Percentiles rank a stretch among this genome's conserved stretches.
These are phyloP conservation scores for Dromaius novaehollandiae DNA, from an alignment of 2,113 vertebrate species.

Conservation along the genomic window DNA sequence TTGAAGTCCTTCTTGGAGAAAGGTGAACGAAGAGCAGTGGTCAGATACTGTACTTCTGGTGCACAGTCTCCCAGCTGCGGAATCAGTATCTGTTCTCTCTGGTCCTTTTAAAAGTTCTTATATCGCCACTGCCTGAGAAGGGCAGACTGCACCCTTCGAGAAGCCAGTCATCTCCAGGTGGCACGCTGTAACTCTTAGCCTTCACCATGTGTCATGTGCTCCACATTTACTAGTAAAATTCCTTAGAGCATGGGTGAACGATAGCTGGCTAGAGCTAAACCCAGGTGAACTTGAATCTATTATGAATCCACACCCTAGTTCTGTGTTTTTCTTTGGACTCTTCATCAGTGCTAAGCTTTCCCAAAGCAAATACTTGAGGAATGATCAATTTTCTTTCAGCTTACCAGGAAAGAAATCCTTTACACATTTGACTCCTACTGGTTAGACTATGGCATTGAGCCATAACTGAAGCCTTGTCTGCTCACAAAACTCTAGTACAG, in stretches of 20 bases:
- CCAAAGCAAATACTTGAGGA: neutral
- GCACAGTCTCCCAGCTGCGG: neutral
- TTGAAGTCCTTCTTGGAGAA: neutral
- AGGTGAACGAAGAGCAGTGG: neutral
- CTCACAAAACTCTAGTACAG: neutral
- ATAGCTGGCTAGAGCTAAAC: neutral
- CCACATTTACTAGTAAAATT: neutral
- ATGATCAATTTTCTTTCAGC: neutral
- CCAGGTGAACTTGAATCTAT: neutral
- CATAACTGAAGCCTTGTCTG: neutral
- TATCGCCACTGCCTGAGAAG: neutral
- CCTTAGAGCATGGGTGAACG: neutral
- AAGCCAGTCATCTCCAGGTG: too few relatives aligned
- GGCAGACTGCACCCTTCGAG: neutral
- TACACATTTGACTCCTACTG: neutral
- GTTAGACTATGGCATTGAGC: neutral
- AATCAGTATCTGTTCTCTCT: fast-evolving
- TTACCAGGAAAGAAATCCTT: neutral
- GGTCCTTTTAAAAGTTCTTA: neutral
- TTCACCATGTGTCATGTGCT: neutral
- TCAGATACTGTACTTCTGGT: neutral
- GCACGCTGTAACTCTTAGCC: neutral
- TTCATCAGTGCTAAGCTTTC: neutral
- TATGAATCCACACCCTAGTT: neutral
- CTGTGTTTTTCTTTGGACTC: neutral